phyloP scores from a whole-genome alignment of 92 coral and sea anemone genomes.

The Zoanthus sansibaricus region DNA sequence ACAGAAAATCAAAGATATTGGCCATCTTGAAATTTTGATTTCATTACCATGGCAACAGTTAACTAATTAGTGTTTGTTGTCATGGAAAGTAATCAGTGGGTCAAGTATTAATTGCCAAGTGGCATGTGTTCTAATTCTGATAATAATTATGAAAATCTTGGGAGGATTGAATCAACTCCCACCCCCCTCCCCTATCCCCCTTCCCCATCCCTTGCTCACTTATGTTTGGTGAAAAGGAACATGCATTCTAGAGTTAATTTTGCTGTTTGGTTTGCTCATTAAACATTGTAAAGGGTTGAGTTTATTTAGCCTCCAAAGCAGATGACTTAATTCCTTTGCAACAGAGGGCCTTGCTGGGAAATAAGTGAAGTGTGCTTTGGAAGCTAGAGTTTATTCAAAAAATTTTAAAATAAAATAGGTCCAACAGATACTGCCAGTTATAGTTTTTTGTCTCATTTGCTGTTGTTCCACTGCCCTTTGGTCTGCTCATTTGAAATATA shows the following conservation, averaged over 20 bases:
- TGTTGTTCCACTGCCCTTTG: slow-evolving; percentile 14
- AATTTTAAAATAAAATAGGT: slow-evolving; percentile 10
- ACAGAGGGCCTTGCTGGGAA: slow-evolving; percentile 27
- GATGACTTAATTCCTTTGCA: slow-evolving; percentile 14
- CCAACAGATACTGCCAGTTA: slow-evolving; percentile 5
- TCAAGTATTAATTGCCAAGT: slow-evolving; percentile 31
- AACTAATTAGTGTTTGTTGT: slow-evolving; percentile 26
- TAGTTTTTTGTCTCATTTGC: slow-evolving; percentile 26
- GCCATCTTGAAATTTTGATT: slow-evolving; percentile 33
- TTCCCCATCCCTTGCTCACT: slow-evolving; percentile 18
- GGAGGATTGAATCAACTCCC: slow-evolving; percentile 6
- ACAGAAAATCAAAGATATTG: slow-evolving; percentile 11
- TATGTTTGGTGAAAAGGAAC: slow-evolving; percentile 14
- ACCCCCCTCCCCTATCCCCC: background rate
- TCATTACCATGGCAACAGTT: slow-evolving; percentile 24
- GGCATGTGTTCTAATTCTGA: slow-evolving; percentile 24
- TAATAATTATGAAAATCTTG: slow-evolving; percentile 25
- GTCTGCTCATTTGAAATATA: slow-evolving; percentile 30
- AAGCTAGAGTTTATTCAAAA: slow-evolving; percentile 29
- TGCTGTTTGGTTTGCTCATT: slow-evolving; percentile 31
- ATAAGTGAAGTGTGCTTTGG: slow-evolving; percentile 33
- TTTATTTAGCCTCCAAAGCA: slow-evolving; percentile 38
- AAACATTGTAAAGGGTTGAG: slow-evolving; percentile 36
- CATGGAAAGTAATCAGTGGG: slow-evolving; percentile 32
- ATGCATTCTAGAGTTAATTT: slow-evolving; percentile 40